Evolutionary conservation across 1,140 invertebrate genomes (phyloP), one percentile per base, ranked within the genome.

Genomic region (Nymphalis io): DNA sequence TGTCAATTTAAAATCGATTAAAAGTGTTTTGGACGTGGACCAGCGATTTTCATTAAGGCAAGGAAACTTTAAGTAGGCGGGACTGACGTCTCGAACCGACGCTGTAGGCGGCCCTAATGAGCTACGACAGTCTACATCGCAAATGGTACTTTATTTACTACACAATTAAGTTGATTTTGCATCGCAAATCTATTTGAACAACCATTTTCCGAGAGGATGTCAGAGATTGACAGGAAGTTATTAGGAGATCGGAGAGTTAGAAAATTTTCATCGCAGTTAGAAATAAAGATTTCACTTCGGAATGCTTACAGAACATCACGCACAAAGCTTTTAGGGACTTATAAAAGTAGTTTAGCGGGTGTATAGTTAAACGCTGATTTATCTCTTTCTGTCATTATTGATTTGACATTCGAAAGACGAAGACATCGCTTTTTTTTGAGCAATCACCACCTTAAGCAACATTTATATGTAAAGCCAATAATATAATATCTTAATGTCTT

Each of bases 51-150:
- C 79, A 83, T 86, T 84, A 83, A 84, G 62, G 60, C 70, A 64
- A 70, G 68, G 72, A 74, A 68, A 73, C 74, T 74, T 79, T 67
- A 74, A 78, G 74, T 72, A 75, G 82, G 84, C 81, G 83, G 78
- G 80, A 72, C 65, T 60, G 70, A 64, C 48, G 80, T 82, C 83
- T 80, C 75, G 60, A 75, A 70, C 70, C 68, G 78, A 74, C 77
- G 73, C 73, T 76, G 77, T 74, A 84, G 79, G 79, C 80, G 77
- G 74, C 80, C 74, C 77, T 89, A 87, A 87, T 87, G 87, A 89
- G 79, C 73, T 63, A 53, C 74, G 62, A 72, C 58, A 66, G 57
- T 68, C 68, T 72, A 57, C 74, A 66, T 70, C 58, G 27, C 23
- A 78, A 82, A 61, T 73, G 69, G 71, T 80, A 48, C 78, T 72